Base-by-base conservation (phyloP, 2,113 vertebrate species). In the Rissa tridactyla region DNA sequence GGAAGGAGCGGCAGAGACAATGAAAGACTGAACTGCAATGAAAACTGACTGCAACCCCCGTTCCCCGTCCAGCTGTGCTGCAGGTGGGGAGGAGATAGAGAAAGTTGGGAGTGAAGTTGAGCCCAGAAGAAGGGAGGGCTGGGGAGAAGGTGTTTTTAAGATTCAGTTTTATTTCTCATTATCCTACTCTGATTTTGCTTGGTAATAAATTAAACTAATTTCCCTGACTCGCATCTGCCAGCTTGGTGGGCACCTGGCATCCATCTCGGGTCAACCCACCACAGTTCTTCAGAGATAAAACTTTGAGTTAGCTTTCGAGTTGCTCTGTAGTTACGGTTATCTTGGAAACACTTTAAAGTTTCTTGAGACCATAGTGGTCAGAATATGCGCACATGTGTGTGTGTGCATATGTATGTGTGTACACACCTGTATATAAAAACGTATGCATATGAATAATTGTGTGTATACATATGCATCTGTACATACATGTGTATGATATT, bases 351-450 rank as follows among this genome's bases (percentile, higher is more conserved):
- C 23, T 92, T 91, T 3, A 20, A 81, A 81, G 10, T n/a, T 78
- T 78, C 42, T 54, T 88, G 49, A 34, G 54, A 34, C 44, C 5
- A 1, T 26, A 27, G 44, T 23, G 9, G 10, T 72, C 29, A 47
- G 52, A 92, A 46, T 62, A 70, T 47, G 47, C 20, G 47, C 13
- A 14, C 0, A 0, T 27, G 2, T 65, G 3, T 29, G 8, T 73
- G 12, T 27, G 27, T 36, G 16, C 27, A 13, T 68, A 10, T 36
- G 6, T 30, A 13, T 27, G 6, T 58, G 34, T n/a, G 17, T 30
- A 49, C 27, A 20, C 16, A 51, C 3, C 0, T 32, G 8, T 26
- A 1, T 66, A 2, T 58, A 68, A 62, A 29, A 20, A n/a, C 19
- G 17, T 27, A 11, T 77, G 51, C 9, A 3, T 54, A 25, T 66